These are phyloP conservation scores for Rapana venosa DNA, from an alignment of 2,888 invertebrate genomes.

Conservation along the genomic window DNA sequence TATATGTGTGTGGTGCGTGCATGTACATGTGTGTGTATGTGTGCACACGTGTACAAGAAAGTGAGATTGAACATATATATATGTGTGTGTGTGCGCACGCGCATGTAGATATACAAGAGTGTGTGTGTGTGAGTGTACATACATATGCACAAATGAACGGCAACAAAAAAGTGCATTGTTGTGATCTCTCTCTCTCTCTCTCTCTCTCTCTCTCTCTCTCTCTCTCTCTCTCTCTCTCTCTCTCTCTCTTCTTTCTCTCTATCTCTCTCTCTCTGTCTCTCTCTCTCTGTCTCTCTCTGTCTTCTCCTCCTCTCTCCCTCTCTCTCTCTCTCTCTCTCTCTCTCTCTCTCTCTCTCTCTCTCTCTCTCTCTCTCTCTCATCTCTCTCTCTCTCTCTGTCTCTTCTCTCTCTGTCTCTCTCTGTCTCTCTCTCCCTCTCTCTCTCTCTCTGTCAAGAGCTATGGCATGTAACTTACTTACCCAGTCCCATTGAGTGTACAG, in stretches of 20 bases:
- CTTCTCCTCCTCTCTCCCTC: fast-evolving
- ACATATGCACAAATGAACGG: not conserved
- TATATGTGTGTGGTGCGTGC: no score
- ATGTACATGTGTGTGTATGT: no score
- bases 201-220: not conserved
- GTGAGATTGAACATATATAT: no score
- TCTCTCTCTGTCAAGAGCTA: not conserved
- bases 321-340: fast-evolving
- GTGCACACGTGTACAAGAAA: no score
- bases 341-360: not conserved
- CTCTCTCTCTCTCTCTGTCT: not conserved
- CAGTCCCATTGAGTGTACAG: no score
- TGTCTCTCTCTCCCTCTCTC: not conserved
- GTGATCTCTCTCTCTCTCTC: not conserved
- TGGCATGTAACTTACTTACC: no score
- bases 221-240: not conserved
- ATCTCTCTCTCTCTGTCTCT: not conserved
- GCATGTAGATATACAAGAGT: no score
- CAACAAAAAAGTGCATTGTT: not conserved
- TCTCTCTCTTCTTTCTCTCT: not conserved
- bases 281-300: not conserved
- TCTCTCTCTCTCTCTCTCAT: not conserved
- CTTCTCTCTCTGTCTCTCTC: not conserved
- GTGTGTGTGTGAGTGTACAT: no score
- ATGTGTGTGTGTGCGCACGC: no score